Evolutionary conservation across 2,797 vertebrate species (phyloP).

Genomic region (Xenops minutus): DNA sequence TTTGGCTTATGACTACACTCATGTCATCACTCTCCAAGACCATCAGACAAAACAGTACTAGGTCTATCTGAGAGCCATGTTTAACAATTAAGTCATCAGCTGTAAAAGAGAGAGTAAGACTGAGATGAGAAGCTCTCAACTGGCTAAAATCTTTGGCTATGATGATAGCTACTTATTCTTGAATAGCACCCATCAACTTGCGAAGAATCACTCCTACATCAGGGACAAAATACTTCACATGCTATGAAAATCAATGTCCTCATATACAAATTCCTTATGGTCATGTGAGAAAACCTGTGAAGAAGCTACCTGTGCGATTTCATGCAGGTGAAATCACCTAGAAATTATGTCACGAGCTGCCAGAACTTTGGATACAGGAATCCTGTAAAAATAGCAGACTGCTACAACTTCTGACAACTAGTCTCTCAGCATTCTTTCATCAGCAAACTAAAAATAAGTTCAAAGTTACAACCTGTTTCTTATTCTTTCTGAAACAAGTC

Average conservation of each 20-base stretch:
- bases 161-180: background rate
- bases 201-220: background rate
- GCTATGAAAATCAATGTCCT: background rate
- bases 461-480: conserved; percentile 20
- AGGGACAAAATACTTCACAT: background rate
- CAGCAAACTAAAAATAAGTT: conserved; percentile 43
- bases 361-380: background rate
- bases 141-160: background rate
- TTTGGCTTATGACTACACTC: background rate
- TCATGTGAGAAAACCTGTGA: background rate
- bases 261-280: background rate
- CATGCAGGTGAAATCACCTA: background rate
- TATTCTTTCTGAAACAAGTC: conserved; percentile 37
- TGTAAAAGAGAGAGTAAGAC: background rate
- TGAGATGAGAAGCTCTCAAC: background rate
- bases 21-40: background rate
- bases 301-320: background rate
- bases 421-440: background rate
- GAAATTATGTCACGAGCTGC: background rate
- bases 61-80: background rate
- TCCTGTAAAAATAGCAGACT: conserved; percentile 28
- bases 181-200: background rate
- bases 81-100: background rate
- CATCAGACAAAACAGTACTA: background rate
- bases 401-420: background rate